Conservation (phyloP, 2,797 vertebrate species). For the Pagetopsis macropterus region DNA sequence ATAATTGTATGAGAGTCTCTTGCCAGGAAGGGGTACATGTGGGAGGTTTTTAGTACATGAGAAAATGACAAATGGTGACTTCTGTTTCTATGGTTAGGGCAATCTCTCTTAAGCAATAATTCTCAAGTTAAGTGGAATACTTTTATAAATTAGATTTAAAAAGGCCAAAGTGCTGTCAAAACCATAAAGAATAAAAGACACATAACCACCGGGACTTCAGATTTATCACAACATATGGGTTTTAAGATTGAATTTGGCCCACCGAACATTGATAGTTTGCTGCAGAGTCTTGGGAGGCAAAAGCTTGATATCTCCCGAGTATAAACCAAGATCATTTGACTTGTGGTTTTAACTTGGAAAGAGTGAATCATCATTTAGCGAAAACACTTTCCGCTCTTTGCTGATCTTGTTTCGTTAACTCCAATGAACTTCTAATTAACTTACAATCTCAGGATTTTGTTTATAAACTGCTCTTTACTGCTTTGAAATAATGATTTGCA, state of each 20-base stretch:
- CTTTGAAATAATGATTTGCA: conserved; percentile 3
- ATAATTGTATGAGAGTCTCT: neutral
- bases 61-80: neutral
- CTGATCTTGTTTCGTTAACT: neutral
- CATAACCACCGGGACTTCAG: conserved; percentile 4
- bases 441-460: neutral
- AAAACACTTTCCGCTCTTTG: neutral
- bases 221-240: neutral
- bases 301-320: neutral
- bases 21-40: neutral
- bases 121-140: neutral
- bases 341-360: neutral
- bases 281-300: neutral
- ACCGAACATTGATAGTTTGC: neutral
- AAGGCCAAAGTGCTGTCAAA: neutral
- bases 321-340: neutral
- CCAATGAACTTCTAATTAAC: neutral
- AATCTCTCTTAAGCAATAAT: neutral
- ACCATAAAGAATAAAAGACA: conserved; percentile 7
- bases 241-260: neutral
- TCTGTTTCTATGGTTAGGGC: neutral
- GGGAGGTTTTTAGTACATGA: neutral
- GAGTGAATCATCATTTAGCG: neutral
- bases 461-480: neutral
- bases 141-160: neutral